Percentiles rank a stretch among this genome's conserved stretches.
Evolutionary conservation across 2,888 invertebrate species (phyloP).

Genomic region (Lithophane leautieri): DNA sequence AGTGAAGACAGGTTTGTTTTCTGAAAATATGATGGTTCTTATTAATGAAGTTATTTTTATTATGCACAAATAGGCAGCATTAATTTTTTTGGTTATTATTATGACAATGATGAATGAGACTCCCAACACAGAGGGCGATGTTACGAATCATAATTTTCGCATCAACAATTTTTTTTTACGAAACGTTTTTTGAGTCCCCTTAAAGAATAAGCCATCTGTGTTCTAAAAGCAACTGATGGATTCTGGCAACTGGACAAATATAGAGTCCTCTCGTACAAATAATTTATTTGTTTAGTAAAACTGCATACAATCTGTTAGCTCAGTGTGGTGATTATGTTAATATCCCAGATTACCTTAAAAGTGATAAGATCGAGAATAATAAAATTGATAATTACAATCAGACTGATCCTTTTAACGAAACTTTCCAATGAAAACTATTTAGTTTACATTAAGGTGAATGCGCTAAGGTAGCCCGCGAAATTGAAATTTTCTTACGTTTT

Average conservation of each 20-base stretch:
- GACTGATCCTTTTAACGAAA: conserved; percentile 15
- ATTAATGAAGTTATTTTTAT: conserved; percentile 35
- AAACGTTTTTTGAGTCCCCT: not conserved
- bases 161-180: conserved; percentile 42
- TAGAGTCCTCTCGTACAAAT: not conserved
- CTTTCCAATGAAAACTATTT: conserved; percentile 24
- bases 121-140: conserved; percentile 63
- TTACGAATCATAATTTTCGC: conserved; percentile 73
- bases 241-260: not conserved
- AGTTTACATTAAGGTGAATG: no score
- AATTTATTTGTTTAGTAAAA: not conserved
- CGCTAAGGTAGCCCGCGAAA: no score
- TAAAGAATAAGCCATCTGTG: not conserved
- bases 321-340: not conserved
- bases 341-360: not conserved
- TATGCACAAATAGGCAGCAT: conserved; percentile 62
- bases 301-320: not conserved
- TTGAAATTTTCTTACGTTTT: no score
- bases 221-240: not conserved
- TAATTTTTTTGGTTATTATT: conserved; percentile 63
- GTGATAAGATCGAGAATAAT: not conserved
- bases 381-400: not conserved
- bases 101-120: conserved; percentile 77
- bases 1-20: conserved; percentile 9
- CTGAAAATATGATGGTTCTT: conserved; percentile 31